phyloP scores from a whole-genome alignment of 2,888 invertebrate genomes.

The Pterostichus madidus region DNA sequence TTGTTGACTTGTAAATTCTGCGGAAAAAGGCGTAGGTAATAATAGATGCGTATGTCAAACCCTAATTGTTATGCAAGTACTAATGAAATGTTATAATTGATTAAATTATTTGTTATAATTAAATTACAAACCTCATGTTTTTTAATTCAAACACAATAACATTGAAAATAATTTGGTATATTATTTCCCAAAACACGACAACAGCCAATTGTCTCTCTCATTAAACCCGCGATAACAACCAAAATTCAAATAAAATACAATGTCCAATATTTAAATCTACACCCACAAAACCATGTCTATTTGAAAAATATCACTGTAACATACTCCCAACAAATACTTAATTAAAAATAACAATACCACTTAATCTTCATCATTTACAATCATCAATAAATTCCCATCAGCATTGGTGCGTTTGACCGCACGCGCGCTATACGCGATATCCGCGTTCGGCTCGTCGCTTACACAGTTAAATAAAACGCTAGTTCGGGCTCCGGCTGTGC shows the following conservation, averaged over 20 bases:
- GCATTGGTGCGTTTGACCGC: neutral
- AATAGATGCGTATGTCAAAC: too few relatives aligned
- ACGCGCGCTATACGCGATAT: neutral
- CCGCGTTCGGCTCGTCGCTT: neutral
- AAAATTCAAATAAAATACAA: slow-evolving; percentile 35
- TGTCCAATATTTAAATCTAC: slow-evolving; percentile 29
- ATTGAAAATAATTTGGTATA: slow-evolving; percentile 5
- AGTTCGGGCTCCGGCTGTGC: neutral
- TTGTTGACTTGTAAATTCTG: too few relatives aligned
- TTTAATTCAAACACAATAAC: neutral
- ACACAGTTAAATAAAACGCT: neutral
- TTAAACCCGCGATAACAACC: slow-evolving; percentile 25
- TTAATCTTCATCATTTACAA: slow-evolving; percentile 46
- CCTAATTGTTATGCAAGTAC: too few relatives aligned
- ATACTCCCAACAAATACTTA: slow-evolving; percentile 28
- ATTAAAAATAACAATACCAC: slow-evolving; percentile 48
- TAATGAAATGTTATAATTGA: too few relatives aligned
- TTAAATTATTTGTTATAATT: too few relatives aligned
- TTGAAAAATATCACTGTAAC: slow-evolving; percentile 17
- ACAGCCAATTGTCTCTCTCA: neutral
- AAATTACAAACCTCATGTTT: too few relatives aligned
- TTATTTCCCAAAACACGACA: neutral
- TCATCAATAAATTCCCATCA: slow-evolving; percentile 40
- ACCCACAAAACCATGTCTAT: slow-evolving; percentile 1
- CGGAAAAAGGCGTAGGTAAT: too few relatives aligned